A percentile compares a stretch with the other conserved stretches of the same genome.
phyloP scores from a whole-genome alignment of 2,888 invertebrate species.

The Junonia oenone region DNA sequence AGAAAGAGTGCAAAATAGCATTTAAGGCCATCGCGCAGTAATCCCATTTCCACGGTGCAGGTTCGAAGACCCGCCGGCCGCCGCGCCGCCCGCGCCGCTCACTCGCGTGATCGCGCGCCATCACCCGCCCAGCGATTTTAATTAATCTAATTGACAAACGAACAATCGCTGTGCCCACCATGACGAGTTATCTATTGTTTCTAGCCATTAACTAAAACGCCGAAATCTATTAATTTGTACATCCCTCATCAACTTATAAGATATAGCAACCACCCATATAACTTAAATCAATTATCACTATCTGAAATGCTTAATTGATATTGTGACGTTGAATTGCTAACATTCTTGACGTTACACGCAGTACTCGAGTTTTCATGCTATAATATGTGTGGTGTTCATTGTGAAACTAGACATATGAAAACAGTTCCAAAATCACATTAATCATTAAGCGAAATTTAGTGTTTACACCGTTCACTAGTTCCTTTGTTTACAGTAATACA shows the following conservation, averaged over 20 bases:
- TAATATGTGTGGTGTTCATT: slow-evolving; percentile 1
- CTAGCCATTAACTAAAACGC: slow-evolving; percentile 12
- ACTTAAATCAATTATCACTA: neutral
- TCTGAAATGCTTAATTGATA: neutral
- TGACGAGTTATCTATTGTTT: slow-evolving; percentile 34
- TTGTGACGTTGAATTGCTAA: neutral
- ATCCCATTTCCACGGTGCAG: slow-evolving; percentile 69
- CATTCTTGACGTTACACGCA: neutral
- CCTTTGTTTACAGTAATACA: slow-evolving; percentile 46
- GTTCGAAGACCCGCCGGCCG: slow-evolving; percentile 56
- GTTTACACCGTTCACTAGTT: slow-evolving; percentile 41
- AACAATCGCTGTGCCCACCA: slow-evolving; percentile 36
- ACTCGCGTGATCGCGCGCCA: slow-evolving; percentile 52
- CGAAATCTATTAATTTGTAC: slow-evolving; percentile 7
- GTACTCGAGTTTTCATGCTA: neutral
- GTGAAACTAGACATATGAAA: slow-evolving; percentile 7
- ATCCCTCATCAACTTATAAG: neutral
- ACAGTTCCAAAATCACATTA: slow-evolving; percentile 16
- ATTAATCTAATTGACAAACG: slow-evolving; percentile 65
- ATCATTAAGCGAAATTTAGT: slow-evolving; percentile 14
- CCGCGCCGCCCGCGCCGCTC: slow-evolving; percentile 29
- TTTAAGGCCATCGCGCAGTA: slow-evolving; percentile 63
- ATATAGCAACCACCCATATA: neutral
- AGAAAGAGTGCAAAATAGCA: slow-evolving; percentile 59
- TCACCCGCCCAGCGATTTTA: slow-evolving; percentile 41